These are phyloP conservation scores for Sitodiplosis mosellana DNA, from an alignment of 1,140 invertebrate genomes.

Conservation along the genomic window DNA sequence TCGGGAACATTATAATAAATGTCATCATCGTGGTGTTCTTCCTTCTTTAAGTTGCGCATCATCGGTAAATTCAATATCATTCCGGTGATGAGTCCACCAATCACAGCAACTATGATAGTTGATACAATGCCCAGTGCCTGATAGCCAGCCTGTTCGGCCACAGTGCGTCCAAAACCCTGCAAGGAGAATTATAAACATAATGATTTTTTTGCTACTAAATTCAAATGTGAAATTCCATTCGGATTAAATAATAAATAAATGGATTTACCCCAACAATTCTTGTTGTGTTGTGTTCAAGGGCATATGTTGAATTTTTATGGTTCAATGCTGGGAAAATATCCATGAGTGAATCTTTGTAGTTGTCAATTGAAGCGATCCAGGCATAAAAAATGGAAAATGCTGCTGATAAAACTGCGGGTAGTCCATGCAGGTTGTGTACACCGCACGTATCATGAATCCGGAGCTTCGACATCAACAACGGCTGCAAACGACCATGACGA, in stretches of 20 bases:
- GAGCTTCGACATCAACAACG: constrained; percentile 42
- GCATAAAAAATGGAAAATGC: constrained; percentile 61
- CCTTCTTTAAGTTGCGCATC: constrained; percentile 28
- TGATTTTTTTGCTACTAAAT: neutral
- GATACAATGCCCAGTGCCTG: constrained; percentile 54
- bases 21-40: constrained; percentile 33
- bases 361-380: constrained; percentile 39
- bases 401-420: constrained; percentile 77
- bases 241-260: constrained; percentile 8
- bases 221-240: neutral
- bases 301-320: constrained; percentile 3
- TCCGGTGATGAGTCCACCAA: constrained; percentile 63
- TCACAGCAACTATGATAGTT: constrained; percentile 49
- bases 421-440: constrained; percentile 88
- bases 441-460: constrained; percentile 85
- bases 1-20: constrained; percentile 33
- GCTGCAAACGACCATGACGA: constrained; percentile 31
- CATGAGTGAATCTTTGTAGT: constrained; percentile 35
- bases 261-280: constrained; percentile 19
- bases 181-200: constrained; percentile 2
- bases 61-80: constrained; percentile 18
- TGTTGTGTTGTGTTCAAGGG: constrained; percentile 8
- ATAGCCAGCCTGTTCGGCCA: constrained; percentile 51
- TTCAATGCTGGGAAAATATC: constrained; percentile 36
- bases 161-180: constrained; percentile 38